These are phyloP conservation scores for Sebastes kiyomatsui DNA, from an alignment of 2,797 vertebrate species.

Conservation along the genomic window DNA sequence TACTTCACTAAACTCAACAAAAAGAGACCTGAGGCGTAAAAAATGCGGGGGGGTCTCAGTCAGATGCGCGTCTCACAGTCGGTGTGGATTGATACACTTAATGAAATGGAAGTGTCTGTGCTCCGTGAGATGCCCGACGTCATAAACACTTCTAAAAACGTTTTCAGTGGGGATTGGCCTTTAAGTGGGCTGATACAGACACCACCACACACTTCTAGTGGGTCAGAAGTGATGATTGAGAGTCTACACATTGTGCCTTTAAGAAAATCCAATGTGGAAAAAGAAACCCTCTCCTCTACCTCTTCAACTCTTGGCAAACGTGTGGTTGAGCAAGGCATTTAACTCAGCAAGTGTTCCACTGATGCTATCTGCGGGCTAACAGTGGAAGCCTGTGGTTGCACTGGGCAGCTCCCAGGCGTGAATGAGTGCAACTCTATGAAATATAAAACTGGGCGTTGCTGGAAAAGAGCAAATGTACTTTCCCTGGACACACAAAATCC, in stretches of 20 bases:
- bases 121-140: no score
- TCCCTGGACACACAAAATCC: slow-evolving; percentile 10
- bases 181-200: background rate
- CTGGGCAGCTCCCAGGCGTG: slow-evolving; percentile 15
- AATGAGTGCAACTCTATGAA: slow-evolving; percentile 32
- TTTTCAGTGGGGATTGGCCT: rapidly evolving
- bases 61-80: no score
- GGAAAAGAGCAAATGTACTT: slow-evolving; percentile 16
- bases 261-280: slow-evolving; percentile 19
- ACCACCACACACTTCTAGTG: background rate
- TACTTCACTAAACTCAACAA: no score
- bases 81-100: no score
- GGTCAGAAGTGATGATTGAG: background rate
- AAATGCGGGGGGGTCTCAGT: no score
- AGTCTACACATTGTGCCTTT: background rate
- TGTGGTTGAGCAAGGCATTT: slow-evolving; percentile 7
- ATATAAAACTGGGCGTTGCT: slow-evolving; percentile 33
- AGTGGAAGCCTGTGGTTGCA: slow-evolving; percentile 30
- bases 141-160: no score
- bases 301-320: background rate
- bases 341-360: slow-evolving; percentile 24
- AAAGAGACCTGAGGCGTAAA: no score
- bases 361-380: slow-evolving; percentile 37
- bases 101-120: no score
- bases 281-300: slow-evolving; percentile 13